These are phyloP conservation scores for Saccopteryx bilineata DNA, from an alignment of 2,113 vertebrate genomes.

Conservation along the genomic window DNA sequence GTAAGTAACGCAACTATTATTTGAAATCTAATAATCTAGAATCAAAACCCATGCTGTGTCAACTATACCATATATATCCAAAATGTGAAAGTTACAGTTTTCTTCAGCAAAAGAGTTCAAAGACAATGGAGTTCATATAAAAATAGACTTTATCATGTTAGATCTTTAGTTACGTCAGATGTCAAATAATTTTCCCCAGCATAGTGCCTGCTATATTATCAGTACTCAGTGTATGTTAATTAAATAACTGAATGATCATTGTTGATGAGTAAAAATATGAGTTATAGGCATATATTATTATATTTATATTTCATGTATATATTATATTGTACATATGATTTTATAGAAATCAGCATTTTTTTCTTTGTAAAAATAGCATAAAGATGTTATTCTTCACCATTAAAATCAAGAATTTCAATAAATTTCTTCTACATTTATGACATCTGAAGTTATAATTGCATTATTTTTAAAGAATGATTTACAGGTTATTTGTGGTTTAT, in stretches of 20 bases:
- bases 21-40: not conserved
- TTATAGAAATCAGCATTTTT: not conserved
- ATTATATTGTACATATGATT: not conserved
- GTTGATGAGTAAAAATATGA: not conserved
- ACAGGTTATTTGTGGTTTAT: conserved; percentile 27
- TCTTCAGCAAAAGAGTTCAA: not conserved
- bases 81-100: not conserved
- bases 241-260: conserved; percentile 2
- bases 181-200: conserved; percentile 14
- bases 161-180: conserved; percentile 6
- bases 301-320: not conserved
- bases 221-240: not conserved
- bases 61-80: not conserved
- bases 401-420: not conserved
- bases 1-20: not conserved
- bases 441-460: conserved; percentile 9
- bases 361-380: conserved; percentile 30
- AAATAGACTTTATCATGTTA: not conserved
- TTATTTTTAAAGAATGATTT: conserved; percentile 51
- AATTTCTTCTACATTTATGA: conserved; percentile 22
- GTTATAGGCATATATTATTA: not conserved
- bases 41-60: not conserved
- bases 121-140: not conserved
- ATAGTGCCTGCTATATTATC: not conserved
- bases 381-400: not conserved